Evolutionary conservation across 1,140 invertebrate species (phyloP), one percentile per base, ranked within the genome.

Genomic region (Zaprionus gabonicus): DNA sequence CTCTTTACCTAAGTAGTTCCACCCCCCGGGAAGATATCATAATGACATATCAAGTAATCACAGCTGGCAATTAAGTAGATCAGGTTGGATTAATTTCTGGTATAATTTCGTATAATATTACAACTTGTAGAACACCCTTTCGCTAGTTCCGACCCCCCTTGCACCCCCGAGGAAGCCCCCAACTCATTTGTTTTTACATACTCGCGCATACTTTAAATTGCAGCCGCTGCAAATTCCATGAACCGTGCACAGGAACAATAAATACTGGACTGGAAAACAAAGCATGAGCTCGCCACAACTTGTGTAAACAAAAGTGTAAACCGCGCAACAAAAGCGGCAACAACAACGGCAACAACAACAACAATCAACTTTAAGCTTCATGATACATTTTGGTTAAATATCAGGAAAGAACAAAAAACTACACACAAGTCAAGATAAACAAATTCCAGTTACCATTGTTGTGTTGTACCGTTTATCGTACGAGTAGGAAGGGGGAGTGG

Each of bases 351-450:
- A 82, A 71, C 49, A 72, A 71, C 51, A 13, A 77, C 79, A 34
- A 65, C 38, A 64, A 68, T 67, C 49, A 78, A 88, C 74, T 87
- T 88, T 88, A 78, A 80, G 84, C 78, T 71, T 88, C 84, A 78
- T 84, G 78, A 88, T 87, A 87, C 84, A 81, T 87, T 87, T 87
- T 78, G 84, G 81, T 88, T 81, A 88, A 87, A 87, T 80, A 88
- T 83, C 80, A 88, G 74, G 44, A 57, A 78, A 71, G 44, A 80
- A 80, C 44, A 77, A 80, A 73, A 73, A 71, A 78, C 49, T 49
- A 59, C 57, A 81, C 78, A 82, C 77, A 72, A 88, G 71, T 84
- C 41, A 80, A 87, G 84, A 87, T 87, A 87, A 87, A 87, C 84
- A 87, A 84, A 81, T 87, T 87, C 81, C 88, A 81, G 84, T 88